Evolutionary conservation across 2,113 vertebrate genomes (phyloP).

Genomic region (Thunnus maccoyii): DNA sequence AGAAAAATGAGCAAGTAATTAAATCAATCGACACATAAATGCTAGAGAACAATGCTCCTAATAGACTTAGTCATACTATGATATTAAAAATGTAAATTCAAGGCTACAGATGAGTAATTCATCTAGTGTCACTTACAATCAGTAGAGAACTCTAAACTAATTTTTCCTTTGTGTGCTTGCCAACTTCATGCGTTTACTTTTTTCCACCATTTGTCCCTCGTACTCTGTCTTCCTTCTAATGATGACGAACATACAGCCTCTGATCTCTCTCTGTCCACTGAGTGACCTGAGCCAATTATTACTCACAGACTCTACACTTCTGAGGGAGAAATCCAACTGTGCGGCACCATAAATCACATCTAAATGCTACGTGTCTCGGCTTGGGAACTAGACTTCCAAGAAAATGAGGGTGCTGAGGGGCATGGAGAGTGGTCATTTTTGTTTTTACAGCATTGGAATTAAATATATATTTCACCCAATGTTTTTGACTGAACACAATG

Average conservation of each 20-base stretch:
- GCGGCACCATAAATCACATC: slow-evolving; percentile 53
- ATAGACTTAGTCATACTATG: background rate
- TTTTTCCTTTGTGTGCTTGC: slow-evolving; percentile 34
- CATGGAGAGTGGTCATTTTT: slow-evolving; percentile 6
- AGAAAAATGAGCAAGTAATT: background rate
- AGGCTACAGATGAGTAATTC: background rate
- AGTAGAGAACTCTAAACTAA: background rate
- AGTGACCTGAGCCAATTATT: slow-evolving; percentile 35
- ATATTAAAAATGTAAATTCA: slow-evolving; percentile 16
- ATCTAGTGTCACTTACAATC: background rate
- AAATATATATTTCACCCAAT: background rate
- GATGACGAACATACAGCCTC: slow-evolving; percentile 35
- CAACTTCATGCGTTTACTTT: slow-evolving; percentile 14
- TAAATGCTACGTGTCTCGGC: slow-evolving; percentile 21
- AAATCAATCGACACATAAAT: background rate
- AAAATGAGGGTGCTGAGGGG: background rate
- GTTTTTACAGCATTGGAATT: slow-evolving; percentile 14
- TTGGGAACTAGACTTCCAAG: slow-evolving; percentile 48
- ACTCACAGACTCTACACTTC: slow-evolving; percentile 49
- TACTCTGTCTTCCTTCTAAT: slow-evolving; percentile 17
- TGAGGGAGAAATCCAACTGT: slow-evolving; percentile 60
- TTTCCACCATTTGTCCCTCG: background rate
- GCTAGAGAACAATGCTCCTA: background rate
- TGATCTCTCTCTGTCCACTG: slow-evolving; percentile 42
- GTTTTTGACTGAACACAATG: background rate